Base-by-base conservation (phyloP, 1,140 invertebrate genomes). In the Trinorchestia longiramus region DNA sequence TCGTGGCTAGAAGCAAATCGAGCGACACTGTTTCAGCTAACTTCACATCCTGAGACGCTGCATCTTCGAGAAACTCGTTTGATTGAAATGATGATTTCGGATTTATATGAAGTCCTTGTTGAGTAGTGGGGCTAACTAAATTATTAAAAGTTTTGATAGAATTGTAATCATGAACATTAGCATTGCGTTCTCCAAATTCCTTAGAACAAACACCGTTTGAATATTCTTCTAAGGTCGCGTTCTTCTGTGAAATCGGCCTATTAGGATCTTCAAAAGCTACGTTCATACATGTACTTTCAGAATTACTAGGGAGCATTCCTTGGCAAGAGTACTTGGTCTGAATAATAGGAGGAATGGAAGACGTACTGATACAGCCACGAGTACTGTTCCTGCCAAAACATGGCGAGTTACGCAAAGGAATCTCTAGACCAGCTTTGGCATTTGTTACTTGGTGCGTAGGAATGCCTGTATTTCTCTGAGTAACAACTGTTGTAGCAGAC, bases 21-120 rank as follows among this genome's bases (percentile, higher is more conserved):
- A 94, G 43, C 19, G 92, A 94, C 36, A 94, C 92, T 19, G 92
- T 94, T 47, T 94, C 43, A n/a, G 92, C 92, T 40, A 94, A n/a
- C 43, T 43, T 94, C 11, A 94, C 92, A 94, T 94, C 44, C 43
- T 45, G 92, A 40, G 40, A 44, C 6, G 44, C 28, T 42, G 43
- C 8, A 45, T 44, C 43, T 45, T 19, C 92, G 44, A 94, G 40
- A 94, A 90, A 90, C 43, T 90, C 88, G 88, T 28, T 90, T 41
- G 88, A 90, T 90, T 90, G 28, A 41, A 90, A 90, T 23, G 36
- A 11, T 23, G 62, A 77, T 23, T 77, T 77, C 28, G 8, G 62
- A 77, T 77, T 77, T 77, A 77, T 36, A 3, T 36, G 62, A 77
- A 77, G 11, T 36, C 28, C 28, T 77, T 77, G 62, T 28, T 77